These are phyloP conservation scores for Spialia ferax DNA, from an alignment of 2,888 invertebrate genomes.

Conservation along the genomic window DNA sequence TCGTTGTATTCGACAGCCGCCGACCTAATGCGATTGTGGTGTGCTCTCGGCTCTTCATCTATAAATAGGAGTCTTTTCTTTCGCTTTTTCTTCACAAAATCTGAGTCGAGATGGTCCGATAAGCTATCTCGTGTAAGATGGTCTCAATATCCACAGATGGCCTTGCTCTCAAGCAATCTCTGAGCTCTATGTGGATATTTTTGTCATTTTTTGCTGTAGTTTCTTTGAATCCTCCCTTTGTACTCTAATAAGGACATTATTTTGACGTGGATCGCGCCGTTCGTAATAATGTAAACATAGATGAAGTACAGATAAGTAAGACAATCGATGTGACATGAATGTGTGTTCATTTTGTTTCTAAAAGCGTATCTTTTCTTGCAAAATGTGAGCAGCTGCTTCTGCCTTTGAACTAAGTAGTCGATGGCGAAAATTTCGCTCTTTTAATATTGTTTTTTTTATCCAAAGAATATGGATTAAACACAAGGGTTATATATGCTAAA, in stretches of 20 bases:
- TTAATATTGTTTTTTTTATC: constrained; percentile 21
- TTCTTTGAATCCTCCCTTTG: constrained; percentile 82
- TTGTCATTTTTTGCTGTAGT: constrained; percentile 80
- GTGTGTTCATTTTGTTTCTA: constrained; percentile 60
- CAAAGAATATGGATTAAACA: neutral
- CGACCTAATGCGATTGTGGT: constrained; percentile 82
- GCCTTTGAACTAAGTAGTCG: neutral
- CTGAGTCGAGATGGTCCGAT: constrained; percentile 81
- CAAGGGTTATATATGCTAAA: neutral
- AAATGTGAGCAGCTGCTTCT: constrained; percentile 38
- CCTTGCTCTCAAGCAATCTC: constrained; percentile 81
- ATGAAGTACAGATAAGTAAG: constrained; percentile 83
- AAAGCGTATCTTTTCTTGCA: constrained; percentile 31
- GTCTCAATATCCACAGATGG: constrained; percentile 86
- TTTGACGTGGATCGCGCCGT: constrained; percentile 81
- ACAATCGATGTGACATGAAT: constrained; percentile 71
- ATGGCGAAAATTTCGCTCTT: neutral
- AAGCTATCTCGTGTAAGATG: constrained; percentile 83
- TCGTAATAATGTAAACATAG: constrained; percentile 83
- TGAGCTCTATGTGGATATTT: constrained; percentile 72
- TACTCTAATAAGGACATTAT: constrained; percentile 85
- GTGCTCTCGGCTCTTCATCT: constrained; percentile 74
- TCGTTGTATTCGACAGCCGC: constrained; percentile 75
- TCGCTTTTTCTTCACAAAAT: constrained; percentile 84
- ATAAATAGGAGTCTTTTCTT: constrained; percentile 85